Percentiles rank a stretch among this genome's conserved stretches.
phyloP scores from a whole-genome alignment of 1,140 invertebrate species.

The Penaeus japonicus region DNA sequence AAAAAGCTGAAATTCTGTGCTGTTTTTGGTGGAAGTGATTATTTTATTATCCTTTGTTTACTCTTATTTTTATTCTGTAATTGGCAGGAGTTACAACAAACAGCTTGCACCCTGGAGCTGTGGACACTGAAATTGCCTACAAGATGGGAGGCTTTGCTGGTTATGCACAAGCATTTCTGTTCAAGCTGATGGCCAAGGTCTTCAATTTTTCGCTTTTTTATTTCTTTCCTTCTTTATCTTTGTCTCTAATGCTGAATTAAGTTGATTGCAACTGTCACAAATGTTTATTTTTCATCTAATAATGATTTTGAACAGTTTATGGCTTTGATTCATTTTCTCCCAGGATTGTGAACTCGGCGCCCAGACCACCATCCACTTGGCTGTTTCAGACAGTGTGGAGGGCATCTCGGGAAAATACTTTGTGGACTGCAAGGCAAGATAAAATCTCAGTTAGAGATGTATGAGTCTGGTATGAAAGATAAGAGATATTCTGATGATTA shows the following conservation, averaged over 20 bases:
- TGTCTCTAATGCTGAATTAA: no score
- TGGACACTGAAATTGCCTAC: background rate
- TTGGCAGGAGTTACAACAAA: conserved; percentile 10
- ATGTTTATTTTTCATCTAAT: background rate
- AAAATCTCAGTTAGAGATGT: background rate
- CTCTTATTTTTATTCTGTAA: background rate
- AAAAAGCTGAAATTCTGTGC: background rate
- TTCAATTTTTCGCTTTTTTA: background rate
- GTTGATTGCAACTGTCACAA: no score
- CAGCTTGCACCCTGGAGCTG: background rate
- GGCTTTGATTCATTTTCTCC: background rate
- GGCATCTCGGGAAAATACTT: conserved; percentile 13
- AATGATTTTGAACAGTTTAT: background rate
- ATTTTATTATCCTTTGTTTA: no score
- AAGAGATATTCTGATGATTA: background rate
- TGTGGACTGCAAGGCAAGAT: conserved; percentile 26
- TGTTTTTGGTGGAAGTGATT: no score
- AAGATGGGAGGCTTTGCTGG: background rate
- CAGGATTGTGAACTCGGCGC: conserved; percentile 8
- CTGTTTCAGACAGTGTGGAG: conserved; percentile 8
- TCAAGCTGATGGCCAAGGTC: background rate
- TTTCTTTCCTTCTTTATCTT: no score
- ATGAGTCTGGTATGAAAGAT: background rate
- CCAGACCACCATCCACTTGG: conserved; percentile 8
- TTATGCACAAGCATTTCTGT: background rate